Evolutionary conservation across 23 tunicate species (phyloP), one percentile per base, ranked within the genome.

Genomic region (Phallusia fumigata): DNA sequence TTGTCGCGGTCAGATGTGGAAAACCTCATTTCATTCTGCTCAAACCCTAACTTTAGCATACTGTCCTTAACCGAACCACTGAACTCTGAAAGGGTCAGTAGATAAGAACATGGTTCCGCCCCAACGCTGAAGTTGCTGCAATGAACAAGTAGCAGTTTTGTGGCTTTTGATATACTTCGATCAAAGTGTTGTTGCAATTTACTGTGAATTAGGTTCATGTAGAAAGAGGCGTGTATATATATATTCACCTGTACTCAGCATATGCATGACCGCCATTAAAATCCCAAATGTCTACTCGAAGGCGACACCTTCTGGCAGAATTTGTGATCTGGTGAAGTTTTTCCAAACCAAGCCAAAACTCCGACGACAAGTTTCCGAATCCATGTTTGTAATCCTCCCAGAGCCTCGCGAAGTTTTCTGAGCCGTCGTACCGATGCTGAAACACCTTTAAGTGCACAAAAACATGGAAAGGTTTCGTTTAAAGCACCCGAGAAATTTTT

Each of bases 371-470:
- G 28, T 58, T 58, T 58, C 69, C 69, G 28, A 58, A 58, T 58
- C 69, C 69, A 24, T 58, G 26, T 58, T 58, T 58, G 69, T 58
- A 58, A 58, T 58, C 69, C 13, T 21, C 69, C 69, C 69, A 58
- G 13, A 21, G 26, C 16, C 16, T 8, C 2, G 8, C 13, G 13
- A 58, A 58, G 16, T 58, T 58, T 24, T 6, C 28, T 22, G 69
- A 58, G 3, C 69, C 69, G 69, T 58, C 69, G 16, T 21, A 58
- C 26, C 69, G 69, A 58, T 58, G 69, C 69, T 58, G 69, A 13
- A 58, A 58, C 28, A 58, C 69, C 69, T 58, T 58, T 1, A 58
- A 8, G 13, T 40, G 47, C 47, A 40, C 47, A 40, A 40, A 40
- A 40, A 10, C 10, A 40, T 10, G 10, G 47, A 3, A 40, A 10